Percentiles rank a stretch among this genome's conserved stretches.
Conservation (phyloP, 2,113 vertebrate genomes). For the Erythrolamprus reginae region DNA sequence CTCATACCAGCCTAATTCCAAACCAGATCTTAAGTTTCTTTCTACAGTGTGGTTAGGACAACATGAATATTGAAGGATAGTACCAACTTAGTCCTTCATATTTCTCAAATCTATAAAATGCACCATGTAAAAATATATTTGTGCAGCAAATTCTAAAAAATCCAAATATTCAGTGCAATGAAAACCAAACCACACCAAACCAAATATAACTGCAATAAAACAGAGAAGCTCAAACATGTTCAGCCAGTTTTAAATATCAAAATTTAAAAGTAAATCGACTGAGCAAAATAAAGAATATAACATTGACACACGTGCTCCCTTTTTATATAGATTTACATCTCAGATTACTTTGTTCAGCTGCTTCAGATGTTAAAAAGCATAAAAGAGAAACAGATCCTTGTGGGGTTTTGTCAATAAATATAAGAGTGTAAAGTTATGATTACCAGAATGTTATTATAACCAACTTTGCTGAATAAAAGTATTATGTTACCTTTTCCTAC, state of each 20-base stretch:
- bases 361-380: background rate
- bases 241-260: background rate
- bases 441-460: background rate
- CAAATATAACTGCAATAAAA: background rate
- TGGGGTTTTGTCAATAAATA: background rate
- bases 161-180: background rate
- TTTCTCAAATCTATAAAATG: background rate
- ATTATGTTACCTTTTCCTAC: background rate
- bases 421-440: background rate
- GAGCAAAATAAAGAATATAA: background rate
- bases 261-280: background rate
- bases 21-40: background rate
- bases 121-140: background rate
- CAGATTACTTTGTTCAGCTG: background rate
- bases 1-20: background rate
- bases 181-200: background rate
- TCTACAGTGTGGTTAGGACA: background rate
- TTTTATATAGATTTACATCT: background rate
- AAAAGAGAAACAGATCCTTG: background rate
- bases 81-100: background rate
- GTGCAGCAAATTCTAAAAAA: background rate
- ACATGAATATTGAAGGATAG: background rate
- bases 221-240: background rate
- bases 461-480: background rate
- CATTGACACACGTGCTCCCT: background rate